Conservation (phyloP, 2,888 invertebrate genomes). For the Thysanoteuthis rhombus region DNA sequence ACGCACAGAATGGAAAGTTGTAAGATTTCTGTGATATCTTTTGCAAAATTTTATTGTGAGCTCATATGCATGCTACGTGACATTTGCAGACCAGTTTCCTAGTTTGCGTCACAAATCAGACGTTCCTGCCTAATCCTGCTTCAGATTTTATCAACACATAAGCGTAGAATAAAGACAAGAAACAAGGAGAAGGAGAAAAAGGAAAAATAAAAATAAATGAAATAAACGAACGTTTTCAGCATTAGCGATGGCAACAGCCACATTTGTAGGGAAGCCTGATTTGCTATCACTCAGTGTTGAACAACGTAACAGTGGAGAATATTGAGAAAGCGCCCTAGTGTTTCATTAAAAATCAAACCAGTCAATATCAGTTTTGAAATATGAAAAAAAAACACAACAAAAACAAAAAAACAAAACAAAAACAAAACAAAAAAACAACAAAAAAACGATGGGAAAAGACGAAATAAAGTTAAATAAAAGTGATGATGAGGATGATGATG, state of each 20-base stretch:
- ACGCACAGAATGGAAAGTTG: background rate
- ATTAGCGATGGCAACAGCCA: background rate
- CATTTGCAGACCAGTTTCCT: background rate
- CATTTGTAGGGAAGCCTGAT: background rate
- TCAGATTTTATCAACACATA: background rate
- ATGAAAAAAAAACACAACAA: background rate
- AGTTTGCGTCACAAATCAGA: background rate
- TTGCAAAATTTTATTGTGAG: background rate
- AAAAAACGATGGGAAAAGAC: too few relatives aligned
- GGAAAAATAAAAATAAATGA: background rate
- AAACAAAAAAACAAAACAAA: background rate
- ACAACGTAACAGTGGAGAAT: background rate
- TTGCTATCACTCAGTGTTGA: background rate
- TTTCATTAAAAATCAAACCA: background rate
- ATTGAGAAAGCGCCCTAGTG: background rate
- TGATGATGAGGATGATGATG: too few relatives aligned
- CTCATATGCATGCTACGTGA: background rate
- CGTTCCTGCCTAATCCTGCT: background rate
- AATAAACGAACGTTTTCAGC: background rate
- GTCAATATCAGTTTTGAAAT: background rate
- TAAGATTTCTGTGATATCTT: background rate
- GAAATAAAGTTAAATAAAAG: too few relatives aligned
- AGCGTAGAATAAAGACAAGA: background rate
- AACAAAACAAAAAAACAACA: too few relatives aligned
- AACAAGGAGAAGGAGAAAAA: background rate